A percentile compares a stretch with the other conserved stretches of the same genome.
phyloP scores from a whole-genome alignment of 2,113 vertebrate species.

The Panthera leo region DNA sequence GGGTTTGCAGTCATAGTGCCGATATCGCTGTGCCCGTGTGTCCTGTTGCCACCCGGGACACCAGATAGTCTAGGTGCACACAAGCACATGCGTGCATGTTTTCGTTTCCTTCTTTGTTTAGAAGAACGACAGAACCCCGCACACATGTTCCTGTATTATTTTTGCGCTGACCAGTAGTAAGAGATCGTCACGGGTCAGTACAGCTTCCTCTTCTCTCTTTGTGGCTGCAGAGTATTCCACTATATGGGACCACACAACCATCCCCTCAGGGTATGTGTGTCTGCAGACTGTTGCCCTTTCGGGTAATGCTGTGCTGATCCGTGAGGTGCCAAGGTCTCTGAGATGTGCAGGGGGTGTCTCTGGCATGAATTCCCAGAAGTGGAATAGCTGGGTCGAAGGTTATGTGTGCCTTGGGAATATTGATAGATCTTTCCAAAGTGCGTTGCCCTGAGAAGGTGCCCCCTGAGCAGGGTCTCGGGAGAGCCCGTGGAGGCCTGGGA shows the following conservation, averaged over 20 bases:
- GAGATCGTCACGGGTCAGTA: background rate
- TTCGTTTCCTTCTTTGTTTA: background rate
- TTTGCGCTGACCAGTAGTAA: background rate
- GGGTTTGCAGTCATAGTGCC: fast-evolving
- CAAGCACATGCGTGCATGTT: background rate
- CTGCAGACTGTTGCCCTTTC: background rate
- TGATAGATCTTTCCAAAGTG: background rate
- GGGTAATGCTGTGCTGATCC: background rate
- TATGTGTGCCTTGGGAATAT: background rate
- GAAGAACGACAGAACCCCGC: background rate
- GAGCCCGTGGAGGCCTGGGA: background rate
- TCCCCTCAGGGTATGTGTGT: background rate
- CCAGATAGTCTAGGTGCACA: background rate
- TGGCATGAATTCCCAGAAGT: background rate
- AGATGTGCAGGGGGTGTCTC: background rate
- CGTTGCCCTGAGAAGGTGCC: fast-evolving
- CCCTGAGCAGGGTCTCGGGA: background rate
- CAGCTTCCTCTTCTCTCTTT: background rate
- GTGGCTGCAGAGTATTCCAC: background rate
- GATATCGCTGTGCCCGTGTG: fast-evolving
- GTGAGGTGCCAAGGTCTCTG: fast-evolving
- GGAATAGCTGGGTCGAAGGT: background rate
- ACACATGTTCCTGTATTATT: background rate
- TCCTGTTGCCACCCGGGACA: background rate
- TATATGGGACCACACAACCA: fast-evolving